Percentiles rank a stretch among this genome's conserved stretches.
Conservation (phyloP, 2,113 vertebrate genomes). For the Hiodon alosoides region DNA sequence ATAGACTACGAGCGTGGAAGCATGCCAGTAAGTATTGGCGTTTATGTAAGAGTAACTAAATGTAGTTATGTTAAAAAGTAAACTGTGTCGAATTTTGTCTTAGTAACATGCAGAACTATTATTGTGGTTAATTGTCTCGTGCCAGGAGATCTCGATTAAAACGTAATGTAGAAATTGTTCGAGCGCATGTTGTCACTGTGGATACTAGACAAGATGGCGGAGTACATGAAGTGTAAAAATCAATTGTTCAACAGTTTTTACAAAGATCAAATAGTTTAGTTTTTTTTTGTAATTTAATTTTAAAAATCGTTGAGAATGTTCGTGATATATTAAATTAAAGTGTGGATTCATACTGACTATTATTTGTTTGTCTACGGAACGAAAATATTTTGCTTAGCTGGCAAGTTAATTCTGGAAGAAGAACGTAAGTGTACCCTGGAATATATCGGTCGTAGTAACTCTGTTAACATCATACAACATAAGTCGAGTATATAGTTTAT, state of each 20-base stretch:
- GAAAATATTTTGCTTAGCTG: neutral
- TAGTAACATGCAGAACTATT: neutral
- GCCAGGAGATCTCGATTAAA: neutral
- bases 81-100: neutral
- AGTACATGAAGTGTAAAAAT: constrained; percentile 49
- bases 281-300: too few relatives aligned
- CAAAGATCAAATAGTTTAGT: neutral
- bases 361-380: neutral
- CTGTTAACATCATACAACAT: too few relatives aligned
- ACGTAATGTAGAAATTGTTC: constrained; percentile 10
- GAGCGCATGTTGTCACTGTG: constrained; percentile 27
- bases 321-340: neutral
- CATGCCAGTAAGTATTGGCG: constrained; percentile 80
- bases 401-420: neutral
- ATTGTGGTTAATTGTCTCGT: neutral
- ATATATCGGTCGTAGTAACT: too few relatives aligned
- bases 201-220: constrained; percentile 65
- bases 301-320: too few relatives aligned
- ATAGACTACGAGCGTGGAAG: constrained; percentile 67
- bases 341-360: neutral
- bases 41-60: neutral
- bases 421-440: too few relatives aligned
- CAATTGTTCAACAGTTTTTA: constrained; percentile 1
- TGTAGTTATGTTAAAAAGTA: neutral
- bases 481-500: too few relatives aligned